A percentile compares a stretch with the other conserved stretches of the same genome.
Conservation (phyloP, 2,797 vertebrate species). For the Zalophus californianus region DNA sequence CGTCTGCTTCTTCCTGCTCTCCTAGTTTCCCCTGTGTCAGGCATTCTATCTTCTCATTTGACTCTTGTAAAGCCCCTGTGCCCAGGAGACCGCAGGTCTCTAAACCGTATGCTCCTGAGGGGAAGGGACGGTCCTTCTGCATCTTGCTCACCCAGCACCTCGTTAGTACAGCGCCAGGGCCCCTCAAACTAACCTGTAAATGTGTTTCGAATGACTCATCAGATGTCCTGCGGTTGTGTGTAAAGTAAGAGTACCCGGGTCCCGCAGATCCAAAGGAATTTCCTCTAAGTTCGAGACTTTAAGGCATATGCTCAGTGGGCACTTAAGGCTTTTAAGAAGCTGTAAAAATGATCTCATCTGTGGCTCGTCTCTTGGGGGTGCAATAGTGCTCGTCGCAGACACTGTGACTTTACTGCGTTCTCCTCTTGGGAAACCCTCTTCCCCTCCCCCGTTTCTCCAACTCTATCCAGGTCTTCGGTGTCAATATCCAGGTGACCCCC, state of each 20-base stretch:
- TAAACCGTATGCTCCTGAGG: not conserved
- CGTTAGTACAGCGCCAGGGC: not conserved
- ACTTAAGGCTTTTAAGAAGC: not conserved
- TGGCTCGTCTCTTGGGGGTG: rapidly evolving
- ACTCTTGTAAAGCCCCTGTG: not conserved
- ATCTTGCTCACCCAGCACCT: not conserved
- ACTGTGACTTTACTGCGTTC: not conserved
- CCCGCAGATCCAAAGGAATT: not conserved
- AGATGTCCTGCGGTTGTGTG: no score
- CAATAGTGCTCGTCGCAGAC: rapidly evolving
- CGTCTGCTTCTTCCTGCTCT: no score
- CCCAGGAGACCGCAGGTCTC: not conserved
- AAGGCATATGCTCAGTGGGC: rapidly evolving
- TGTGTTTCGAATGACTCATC: not conserved
- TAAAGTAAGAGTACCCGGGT: rapidly evolving
- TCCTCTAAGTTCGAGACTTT: not conserved
- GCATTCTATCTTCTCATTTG: not conserved
- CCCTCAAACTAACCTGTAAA: no score
- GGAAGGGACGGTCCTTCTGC: not conserved
- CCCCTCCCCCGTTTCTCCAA: not conserved
- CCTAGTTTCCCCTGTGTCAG: not conserved
- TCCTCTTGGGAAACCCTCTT: not conserved
- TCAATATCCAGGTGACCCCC: no score
- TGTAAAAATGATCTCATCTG: not conserved
- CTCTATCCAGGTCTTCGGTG: rapidly evolving